Evolutionary conservation across 2,888 invertebrate species (phyloP).

Genomic region (Harmothoe impar): DNA sequence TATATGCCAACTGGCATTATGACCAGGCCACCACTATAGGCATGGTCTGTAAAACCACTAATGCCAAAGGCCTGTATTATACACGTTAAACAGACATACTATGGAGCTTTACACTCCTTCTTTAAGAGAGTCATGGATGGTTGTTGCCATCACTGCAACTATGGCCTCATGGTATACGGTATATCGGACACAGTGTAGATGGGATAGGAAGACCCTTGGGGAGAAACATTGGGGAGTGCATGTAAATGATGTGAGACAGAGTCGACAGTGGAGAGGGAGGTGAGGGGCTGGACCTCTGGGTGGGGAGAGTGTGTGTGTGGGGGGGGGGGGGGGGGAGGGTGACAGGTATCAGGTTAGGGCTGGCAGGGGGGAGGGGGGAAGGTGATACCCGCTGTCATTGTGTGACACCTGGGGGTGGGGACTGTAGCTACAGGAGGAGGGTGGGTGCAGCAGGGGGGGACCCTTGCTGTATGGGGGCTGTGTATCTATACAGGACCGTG

Average conservation of each 20-base stretch:
- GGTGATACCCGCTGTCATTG: background rate
- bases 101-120: too few species aligned
- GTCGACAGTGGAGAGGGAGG: background rate
- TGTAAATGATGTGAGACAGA: background rate
- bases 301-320: background rate
- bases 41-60: background rate
- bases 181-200: too few species aligned
- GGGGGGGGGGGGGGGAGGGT: background rate
- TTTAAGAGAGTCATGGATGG: too few species aligned
- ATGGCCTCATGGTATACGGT: too few species aligned
- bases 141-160: too few species aligned
- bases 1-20: background rate
- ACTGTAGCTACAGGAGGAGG: background rate
- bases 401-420: background rate
- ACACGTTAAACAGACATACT: too few species aligned
- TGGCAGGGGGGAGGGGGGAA: background rate
- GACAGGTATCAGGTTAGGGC: background rate
- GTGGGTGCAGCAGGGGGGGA: background rate
- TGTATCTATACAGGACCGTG: background rate
- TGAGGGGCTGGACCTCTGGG: too few species aligned
- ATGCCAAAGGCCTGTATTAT: too few species aligned
- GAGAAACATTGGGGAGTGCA: background rate
- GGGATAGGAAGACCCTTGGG: background rate
- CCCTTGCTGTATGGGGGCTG: background rate
- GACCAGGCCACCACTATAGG: background rate